Evolutionary conservation across 2,113 vertebrate genomes (phyloP), one percentile per base, ranked within the genome.

Genomic region (Phodopus roborovskii): DNA sequence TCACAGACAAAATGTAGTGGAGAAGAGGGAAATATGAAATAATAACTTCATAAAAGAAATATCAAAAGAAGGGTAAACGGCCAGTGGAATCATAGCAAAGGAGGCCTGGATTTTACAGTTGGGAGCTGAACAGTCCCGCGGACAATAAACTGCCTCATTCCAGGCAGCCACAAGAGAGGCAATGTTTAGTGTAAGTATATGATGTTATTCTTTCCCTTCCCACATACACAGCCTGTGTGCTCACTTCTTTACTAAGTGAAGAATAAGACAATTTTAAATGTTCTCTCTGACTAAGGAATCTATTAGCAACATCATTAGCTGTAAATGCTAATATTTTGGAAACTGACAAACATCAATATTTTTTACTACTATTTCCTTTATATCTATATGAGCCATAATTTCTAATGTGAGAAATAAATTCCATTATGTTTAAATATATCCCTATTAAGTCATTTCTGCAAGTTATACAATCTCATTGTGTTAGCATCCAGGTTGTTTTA

Each of bases 401-500:
- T 84, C 90, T 91, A n/a, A 28, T 33, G 22, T 45, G 13, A 73
- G 58, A 60, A 45, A 26, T n/a, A 8, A 66, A 11, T 94, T 94
- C 26, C 19, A 78, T 58, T 71, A 60, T 92, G 12, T n/a, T 83
- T 79, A 71, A 30, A 82, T 86, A 86, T 68, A 88, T 73, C 26
- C 7, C 36, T 60, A 26, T 42, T 20, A 48, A 85, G 84, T 33
- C 16, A 66, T 28, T 90, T 92, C 42, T 94, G 13, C 16, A 73
- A n/a, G 62, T 88, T 39, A 33, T 84, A 89, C 1, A n/a, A 85
- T 39, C 5, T 53, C 30, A 73, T 1, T 13, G 4, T 81, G 17
- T 86, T 77, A 81, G 24, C 62, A 91, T 89, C 30, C 33, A 83
- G 26, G 2, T 56, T 94, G 42, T 74, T 92, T 90, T 85, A 62